Evolutionary conservation across 53 echinoderm and acorn worm species (phyloP), one percentile per base, ranked within the genome.

Genomic region (Glandiceps talaboti): DNA sequence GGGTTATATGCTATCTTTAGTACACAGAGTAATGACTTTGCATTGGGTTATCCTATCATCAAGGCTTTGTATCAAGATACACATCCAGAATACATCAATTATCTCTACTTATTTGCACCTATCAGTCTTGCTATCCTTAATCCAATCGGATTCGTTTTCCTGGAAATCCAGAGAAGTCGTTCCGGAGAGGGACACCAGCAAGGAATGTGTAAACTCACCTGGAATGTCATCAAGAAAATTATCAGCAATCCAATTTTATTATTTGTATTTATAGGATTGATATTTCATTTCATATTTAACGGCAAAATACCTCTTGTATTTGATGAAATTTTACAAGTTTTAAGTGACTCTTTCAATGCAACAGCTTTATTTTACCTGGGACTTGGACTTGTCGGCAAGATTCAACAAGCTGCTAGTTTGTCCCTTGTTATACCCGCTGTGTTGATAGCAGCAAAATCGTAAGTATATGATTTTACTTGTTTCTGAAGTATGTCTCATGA

Each of bases 11-110:
- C 90, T 73, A 85, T 94, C 30, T 90, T 92, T 79, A 86, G 90
- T 30, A 87, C 92, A 27, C 94, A 94, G 81, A 94, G 90, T 72
- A 94, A 94, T 73, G 94, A 94, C 86, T 94, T 94, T 86, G 94
- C 94, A 20, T 86, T 94, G 1, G 94, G 94, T 1, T 94, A 92
- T 72, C 94, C 92, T 30, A 90, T 94, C 14, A 88, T 91, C 91
- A 79, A 92, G 33, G 88, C 94, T 1, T 45, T 94, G 30, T 94
- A 92, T 81, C 31, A 76, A n/a, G 32, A 76, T 31, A 79, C 64
- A 74, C 78, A 94, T 30, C 92, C 94, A 27, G 88, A 94, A 1
- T 85, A 89, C 73, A 86, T 90, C 33, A 77, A 88, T 32, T 94
- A 94, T 76, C 73, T 94, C 74, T 94, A 92, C 80, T 82, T 94